phyloP scores from a whole-genome alignment of 1,140 invertebrate genomes.

The Bilobella aurantiaca region DNA sequence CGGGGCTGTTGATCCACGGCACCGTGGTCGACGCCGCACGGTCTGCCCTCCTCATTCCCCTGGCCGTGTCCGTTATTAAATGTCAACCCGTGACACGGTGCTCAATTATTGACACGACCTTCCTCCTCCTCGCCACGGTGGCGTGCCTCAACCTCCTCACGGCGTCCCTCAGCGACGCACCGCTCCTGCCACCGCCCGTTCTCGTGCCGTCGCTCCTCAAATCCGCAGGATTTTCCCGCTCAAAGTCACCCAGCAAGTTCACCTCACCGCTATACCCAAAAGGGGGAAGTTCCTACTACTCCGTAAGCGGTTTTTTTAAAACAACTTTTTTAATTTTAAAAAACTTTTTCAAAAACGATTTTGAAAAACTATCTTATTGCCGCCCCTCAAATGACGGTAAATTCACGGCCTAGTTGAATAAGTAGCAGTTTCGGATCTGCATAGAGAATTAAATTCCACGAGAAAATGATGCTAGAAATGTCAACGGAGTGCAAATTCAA shows the following conservation, averaged over 20 bases:
- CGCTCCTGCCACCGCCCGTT: slow-evolving; percentile 32
- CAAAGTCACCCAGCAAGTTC: slow-evolving; percentile 19
- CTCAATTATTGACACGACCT: slow-evolving; percentile 78
- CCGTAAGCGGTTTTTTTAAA: slow-evolving; percentile 26
- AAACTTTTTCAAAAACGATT: too few relatives aligned
- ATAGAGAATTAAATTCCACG: not conserved
- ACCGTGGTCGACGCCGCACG: slow-evolving; percentile 71
- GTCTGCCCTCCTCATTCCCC: slow-evolving; percentile 65
- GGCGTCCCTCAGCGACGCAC: slow-evolving; percentile 31
- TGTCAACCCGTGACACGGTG: slow-evolving; percentile 76
- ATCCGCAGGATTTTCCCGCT: slow-evolving; percentile 28
- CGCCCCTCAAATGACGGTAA: too few relatives aligned
- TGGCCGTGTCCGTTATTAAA: slow-evolving; percentile 68
- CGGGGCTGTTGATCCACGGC: slow-evolving; percentile 75
- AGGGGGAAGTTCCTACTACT: slow-evolving; percentile 25
- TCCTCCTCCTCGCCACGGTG: slow-evolving; percentile 77
- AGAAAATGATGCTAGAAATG: not conserved
- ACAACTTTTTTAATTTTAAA: too few relatives aligned
- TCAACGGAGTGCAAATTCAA: too few relatives aligned
- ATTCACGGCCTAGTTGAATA: too few relatives aligned
- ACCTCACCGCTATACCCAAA: slow-evolving; percentile 34
- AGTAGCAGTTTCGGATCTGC: not conserved
- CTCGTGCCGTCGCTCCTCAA: slow-evolving; percentile 28
- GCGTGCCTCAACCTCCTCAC: slow-evolving; percentile 17
- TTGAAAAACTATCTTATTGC: too few relatives aligned